Conservation (phyloP, 1,140 invertebrate genomes). For the Rhopalosiphum maidis region DNA sequence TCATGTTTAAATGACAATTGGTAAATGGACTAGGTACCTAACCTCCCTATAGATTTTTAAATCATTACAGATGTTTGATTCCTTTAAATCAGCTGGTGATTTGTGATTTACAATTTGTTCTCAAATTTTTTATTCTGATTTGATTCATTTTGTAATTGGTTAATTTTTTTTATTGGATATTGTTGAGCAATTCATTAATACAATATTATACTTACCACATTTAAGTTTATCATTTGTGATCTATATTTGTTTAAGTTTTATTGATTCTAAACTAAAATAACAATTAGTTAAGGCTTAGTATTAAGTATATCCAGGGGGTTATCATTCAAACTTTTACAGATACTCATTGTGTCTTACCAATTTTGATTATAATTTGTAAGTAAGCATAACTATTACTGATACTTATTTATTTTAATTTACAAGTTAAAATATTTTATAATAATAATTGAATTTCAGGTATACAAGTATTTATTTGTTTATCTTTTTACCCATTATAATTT, state of each 20-base stretch:
- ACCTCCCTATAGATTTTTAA: neutral
- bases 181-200: neutral
- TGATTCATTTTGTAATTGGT: neutral
- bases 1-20: neutral
- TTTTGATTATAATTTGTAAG: neutral
- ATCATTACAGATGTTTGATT: neutral
- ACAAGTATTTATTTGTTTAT: neutral
- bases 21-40: neutral
- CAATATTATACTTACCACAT: neutral
- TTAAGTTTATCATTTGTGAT: neutral
- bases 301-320: neutral
- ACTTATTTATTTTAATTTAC: too few relatives aligned
- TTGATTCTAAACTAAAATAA: neutral
- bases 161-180: neutral
- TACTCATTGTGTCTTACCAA: neutral
- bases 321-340: neutral
- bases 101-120: neutral
- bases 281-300: neutral
- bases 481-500: neutral
- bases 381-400: too few relatives aligned
- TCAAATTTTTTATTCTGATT: neutral
- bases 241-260: neutral
- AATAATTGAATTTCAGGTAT: neutral
- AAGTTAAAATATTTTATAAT: neutral
- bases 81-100: neutral